Percentiles rank a stretch among this genome's conserved stretches.
Evolutionary conservation across 2,888 invertebrate species (phyloP).

Genomic region (Lasioglossum calceatum): DNA sequence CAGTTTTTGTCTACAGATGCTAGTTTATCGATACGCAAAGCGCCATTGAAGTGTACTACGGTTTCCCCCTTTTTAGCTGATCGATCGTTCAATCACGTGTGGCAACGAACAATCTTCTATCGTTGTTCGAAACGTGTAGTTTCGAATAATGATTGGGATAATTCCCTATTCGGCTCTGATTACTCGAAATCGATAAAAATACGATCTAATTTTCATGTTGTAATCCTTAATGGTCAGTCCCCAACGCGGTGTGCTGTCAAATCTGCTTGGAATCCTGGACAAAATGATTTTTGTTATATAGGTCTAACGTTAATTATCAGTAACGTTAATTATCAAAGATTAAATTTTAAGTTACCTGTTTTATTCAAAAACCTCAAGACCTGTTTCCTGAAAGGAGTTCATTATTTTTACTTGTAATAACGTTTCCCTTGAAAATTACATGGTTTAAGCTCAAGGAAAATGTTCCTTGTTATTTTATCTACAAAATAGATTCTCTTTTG

Average conservation of each 20-base stretch:
- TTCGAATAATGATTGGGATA: not conserved
- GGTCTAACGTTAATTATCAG: too few species aligned
- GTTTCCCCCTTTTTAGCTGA: not conserved
- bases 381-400: not conserved
- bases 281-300: not conserved
- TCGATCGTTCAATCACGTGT: not conserved
- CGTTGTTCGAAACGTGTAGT: not conserved
- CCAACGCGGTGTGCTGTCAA: not conserved
- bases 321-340: not conserved
- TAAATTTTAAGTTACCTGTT: not conserved
- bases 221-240: not conserved
- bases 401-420: not conserved
- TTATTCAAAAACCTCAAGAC: not conserved
- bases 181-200: not conserved
- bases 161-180: not conserved
- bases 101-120: not conserved
- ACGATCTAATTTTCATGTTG: not conserved
- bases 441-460: not conserved
- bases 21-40: slow-evolving; percentile 32
- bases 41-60: slow-evolving; percentile 1
- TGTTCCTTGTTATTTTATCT: not conserved
- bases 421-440: not conserved
- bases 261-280: not conserved
- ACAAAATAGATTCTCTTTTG: not conserved
- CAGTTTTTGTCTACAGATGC: slow-evolving; percentile 22